phyloP scores from a whole-genome alignment of 2,888 invertebrate genomes.

The Ashinkailepas kermadecensis region DNA sequence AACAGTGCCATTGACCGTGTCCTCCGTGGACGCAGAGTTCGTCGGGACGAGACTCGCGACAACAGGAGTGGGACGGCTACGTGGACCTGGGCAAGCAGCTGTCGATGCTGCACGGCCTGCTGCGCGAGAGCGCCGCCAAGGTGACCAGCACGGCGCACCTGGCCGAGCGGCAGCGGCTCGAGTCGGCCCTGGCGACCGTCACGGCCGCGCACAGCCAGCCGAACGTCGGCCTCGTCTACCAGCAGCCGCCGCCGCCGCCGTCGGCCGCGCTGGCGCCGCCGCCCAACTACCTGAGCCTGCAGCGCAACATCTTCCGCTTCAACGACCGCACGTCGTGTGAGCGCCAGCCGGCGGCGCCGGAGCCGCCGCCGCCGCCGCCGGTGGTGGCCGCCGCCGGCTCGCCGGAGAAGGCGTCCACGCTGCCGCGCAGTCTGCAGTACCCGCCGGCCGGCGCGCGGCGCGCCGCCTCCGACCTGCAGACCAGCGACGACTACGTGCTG shows the following conservation, averaged over 20 bases:
- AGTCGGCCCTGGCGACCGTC: conserved; percentile 60
- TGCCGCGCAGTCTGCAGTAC: neutral
- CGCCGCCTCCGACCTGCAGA: neutral
- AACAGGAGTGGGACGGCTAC: conserved; percentile 68
- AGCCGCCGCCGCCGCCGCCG: neutral
- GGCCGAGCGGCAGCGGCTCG: conserved; percentile 48
- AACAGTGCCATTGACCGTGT: no score
- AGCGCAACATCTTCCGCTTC: conserved; percentile 35
- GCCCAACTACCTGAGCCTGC: conserved; percentile 34
- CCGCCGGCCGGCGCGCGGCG: neutral
- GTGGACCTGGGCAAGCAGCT: conserved; percentile 84
- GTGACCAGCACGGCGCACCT: conserved; percentile 27
- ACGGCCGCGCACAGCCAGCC: conserved; percentile 53
- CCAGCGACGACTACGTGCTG: conserved; percentile 10
- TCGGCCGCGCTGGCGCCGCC: conserved; percentile 23
- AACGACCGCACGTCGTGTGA: conserved; percentile 5
- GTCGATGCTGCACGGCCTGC: conserved; percentile 66
- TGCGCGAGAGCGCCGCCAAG: conserved; percentile 65
- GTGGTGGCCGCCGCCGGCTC: neutral
- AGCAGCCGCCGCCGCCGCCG: conserved; percentile 38
- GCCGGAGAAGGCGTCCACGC: conserved; percentile 7
- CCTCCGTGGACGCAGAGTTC: neutral
- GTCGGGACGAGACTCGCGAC: conserved; percentile 39
- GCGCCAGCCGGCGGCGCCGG: neutral
- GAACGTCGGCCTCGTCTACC: conserved; percentile 41